Conservation (phyloP, 1,140 invertebrate genomes). For the Scaptomyza graminum region DNA sequence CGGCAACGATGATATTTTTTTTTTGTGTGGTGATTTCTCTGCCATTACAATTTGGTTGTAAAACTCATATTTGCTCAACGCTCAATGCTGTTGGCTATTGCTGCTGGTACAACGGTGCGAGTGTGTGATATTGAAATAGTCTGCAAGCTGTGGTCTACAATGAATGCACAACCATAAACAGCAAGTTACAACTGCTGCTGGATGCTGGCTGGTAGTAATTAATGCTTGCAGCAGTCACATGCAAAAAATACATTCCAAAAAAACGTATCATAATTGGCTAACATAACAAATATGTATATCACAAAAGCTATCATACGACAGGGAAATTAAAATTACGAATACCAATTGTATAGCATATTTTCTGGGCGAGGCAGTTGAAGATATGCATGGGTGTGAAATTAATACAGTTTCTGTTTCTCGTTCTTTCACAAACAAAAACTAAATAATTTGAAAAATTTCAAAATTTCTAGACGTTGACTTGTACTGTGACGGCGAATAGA, state of each 20-base stretch:
- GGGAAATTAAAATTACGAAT: no score
- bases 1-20: conserved; percentile 47
- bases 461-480: no score
- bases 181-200: not conserved
- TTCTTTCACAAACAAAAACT: no score
- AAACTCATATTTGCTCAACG: conserved; percentile 43
- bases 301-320: no score
- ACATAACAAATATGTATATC: no score
- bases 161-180: not conserved
- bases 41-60: conserved; percentile 20
- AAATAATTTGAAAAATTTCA: no score
- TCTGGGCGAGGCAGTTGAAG: no score
- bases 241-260: not conserved
- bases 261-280: not conserved
- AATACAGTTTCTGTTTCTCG: no score
- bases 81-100: conserved; percentile 7
- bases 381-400: no score
- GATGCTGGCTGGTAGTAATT: conserved; percentile 9
- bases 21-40: conserved; percentile 2
- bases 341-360: no score
- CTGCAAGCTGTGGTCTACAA: conserved; percentile 23
- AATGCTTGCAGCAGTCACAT: conserved; percentile 14
- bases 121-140: conserved; percentile 46
- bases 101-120: conserved; percentile 49
- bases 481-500: no score